Base-by-base conservation (phyloP, 1,140 invertebrate genomes). In the Neodiprion lecontei region DNA sequence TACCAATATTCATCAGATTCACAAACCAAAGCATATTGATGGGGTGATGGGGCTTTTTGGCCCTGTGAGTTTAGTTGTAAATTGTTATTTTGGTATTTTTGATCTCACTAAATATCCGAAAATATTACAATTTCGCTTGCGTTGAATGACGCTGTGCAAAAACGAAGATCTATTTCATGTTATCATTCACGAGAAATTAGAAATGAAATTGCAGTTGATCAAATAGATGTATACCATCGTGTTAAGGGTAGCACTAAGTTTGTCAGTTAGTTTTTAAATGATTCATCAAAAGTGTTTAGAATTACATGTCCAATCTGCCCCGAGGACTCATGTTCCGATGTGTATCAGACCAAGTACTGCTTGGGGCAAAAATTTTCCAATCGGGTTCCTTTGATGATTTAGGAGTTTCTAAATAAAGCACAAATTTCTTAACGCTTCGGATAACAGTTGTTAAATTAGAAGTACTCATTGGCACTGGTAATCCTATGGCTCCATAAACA, bases 361-460 rank as follows among this genome's bases (percentile, higher is more conserved):
- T 73, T 0, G 77, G 49, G 9, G 74, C 53, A 23, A 87, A 86
- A 67, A 80, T 76, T 21, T 14, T 73, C 78, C 78, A 81, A 28
- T 84, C 77, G 0, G 79, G 77, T 9, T 78, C 74, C 67, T 80
- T 76, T 48, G 67, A 61, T 14, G 53, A 40, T 65, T 75, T 77
- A 8, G 76, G 74, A 66, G 79, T 76, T 12, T 81, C 65, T 72
- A 85, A 50, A 74, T 82, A 87, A 73, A 73, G 69, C 48, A 84
- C 49, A 48, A 87, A 80, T 17, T 74, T 17, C 49, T 76, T 80
- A 1, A 84, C 71, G 73, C 73, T 82, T 50, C 69, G 77, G 4
- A 85, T 74, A 8, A 81, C 69, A 10, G 82, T 81, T 0, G 85
- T 87, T 21, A 86, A 68, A 69, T 87, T 87, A 12, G 83, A 74